Evolutionary conservation across 2,888 invertebrate species (phyloP), one percentile per base, ranked within the genome.

Genomic region (Dasypolia templi): DNA sequence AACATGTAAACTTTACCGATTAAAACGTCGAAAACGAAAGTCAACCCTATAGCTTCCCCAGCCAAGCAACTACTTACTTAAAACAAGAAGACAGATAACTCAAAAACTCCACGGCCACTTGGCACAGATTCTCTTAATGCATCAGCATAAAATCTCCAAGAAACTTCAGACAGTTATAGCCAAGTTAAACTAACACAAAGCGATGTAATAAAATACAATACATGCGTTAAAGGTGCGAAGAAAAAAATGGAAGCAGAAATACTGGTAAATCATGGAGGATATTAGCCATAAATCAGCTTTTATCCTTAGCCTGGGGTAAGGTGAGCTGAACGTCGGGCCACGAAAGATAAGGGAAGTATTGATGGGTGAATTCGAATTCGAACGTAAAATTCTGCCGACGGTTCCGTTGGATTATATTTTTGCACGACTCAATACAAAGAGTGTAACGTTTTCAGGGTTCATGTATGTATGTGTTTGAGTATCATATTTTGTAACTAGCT

Each of bases 201-300:
- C 63, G 77, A 61, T 46, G 65, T 81, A 84, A 90, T 87, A 86
- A 89, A 85, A 91, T 89, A 91, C 89, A 87, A 89, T 91, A 81
- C 88, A 88, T 86, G 87, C 79, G 39, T 81, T 88, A 64, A 81
- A 81, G 83, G 82, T 82, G 79, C 64, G 75, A 72, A 82, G 72
- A 79, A 84, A 88, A 89, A 88, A 87, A 76, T 83, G 80, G 85
- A 82, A 87, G 85, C 84, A 86, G 86, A 87, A 90, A 83, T 89
- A 90, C 87, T 90, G 91, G 89, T 91, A 92, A 92, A 92, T 92
- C 91, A 91, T 89, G 89, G 89, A 87, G 87, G 92, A 91, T 93
- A 92, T 93, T 91, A 91, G 88, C 89, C 88, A 92, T 93, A 93
- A 93, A 93, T 93, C 93, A 93, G 81, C 92, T 92, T 93, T 93